Base-by-base conservation (phyloP, 1,140 invertebrate species). In the Prorops nasuta region DNA sequence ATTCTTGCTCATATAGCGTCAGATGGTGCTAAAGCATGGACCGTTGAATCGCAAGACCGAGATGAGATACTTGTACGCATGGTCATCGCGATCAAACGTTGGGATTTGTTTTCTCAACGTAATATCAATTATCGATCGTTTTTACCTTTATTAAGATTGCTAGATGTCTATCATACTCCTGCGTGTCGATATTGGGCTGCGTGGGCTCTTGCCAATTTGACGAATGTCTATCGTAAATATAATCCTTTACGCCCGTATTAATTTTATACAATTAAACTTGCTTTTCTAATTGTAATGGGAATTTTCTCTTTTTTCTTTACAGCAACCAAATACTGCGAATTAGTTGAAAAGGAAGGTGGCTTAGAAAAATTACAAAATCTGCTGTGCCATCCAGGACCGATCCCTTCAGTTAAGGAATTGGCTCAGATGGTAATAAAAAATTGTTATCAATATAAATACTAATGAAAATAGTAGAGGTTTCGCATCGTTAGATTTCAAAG, bases 81-180 rank as follows among this genome's bases (percentile, higher is more conserved):
- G 82, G 83, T 87, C 7, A 70, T 72, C 21, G 93, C 94, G 10
- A 93, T 98, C 12, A 81, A 89, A 41, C 81, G 88, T 36, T 98
- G 96, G 96, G 84, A 94, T 64, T 72, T 98, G 12, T 78, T 82
- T 36, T 86, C 91, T 8, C 86, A 89, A 58, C 80, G 96, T 18
- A 98, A 96, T 67, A 98, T 98, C 51, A 98, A 98, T 78, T 98
- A 98, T 73, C 85, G 94, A 52, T 95, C 92, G 15, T 97, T 98
- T 79, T 85, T 92, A 66, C 95, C 95, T 3, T 92, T 97, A 54
- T 75, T 98, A 6, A 81, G 88, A 47, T 76, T 98, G 32, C 81
- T 95, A 3, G 80, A 85, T 54, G 83, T 89, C 43, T 85, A 86
- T 65, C 88, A 94, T 56, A 94, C 92, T 2, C 88, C 91, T 1